Base-by-base conservation (phyloP, 2,888 invertebrate genomes). In the Sipunculus nudus region DNA sequence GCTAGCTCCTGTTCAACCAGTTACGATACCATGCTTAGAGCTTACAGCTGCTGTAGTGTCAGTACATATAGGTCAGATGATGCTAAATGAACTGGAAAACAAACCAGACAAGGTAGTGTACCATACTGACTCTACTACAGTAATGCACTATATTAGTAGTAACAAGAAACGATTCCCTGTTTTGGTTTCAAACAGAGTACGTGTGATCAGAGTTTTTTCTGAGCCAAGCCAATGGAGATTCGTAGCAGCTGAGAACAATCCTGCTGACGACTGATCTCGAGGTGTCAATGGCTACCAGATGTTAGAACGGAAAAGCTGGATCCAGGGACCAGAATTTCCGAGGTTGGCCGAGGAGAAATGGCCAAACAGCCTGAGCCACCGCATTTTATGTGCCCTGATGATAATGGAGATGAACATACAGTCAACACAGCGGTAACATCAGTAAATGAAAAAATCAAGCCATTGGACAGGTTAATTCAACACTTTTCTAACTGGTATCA, bases 121-220 rank as follows among this genome's bases (percentile, higher is more conserved):
- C 19, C 50, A 50, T 38, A 48, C 23, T 1, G 43, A 57, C 23
- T 47, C 47, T n/a, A 29, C 0, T 16, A 52, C 40, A 6, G 32
- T 52, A 25, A 31, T 39, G 6, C 23, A 23, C 3, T 62, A 58
- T 32, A 23, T 41, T 16, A 47, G 19, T 4, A 25, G 54, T 1
- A 47, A 68, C 21, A 56, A 65, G 10, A n/a, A 35, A 26, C 25
- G 48, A n/a, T 72, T 70, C 67, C 70, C 72, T 32, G 63, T 64
- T 0, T 74, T 68, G 57, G 71, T 73, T 0, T 46, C 52, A 2
- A 71, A 74, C 39, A 21, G 70, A 43, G 68, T 74, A 3, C 21
- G 59, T 2, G 46, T 63, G 46, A 71, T 74, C 4, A 62, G 66
- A 25, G 38, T 48, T 10, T 50, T 54, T 2, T 28, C 65, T 5